Evolutionary conservation across 37 sponge, comb jelly and placozoan species (phyloP).

Genomic region (Crambe crambe): DNA sequence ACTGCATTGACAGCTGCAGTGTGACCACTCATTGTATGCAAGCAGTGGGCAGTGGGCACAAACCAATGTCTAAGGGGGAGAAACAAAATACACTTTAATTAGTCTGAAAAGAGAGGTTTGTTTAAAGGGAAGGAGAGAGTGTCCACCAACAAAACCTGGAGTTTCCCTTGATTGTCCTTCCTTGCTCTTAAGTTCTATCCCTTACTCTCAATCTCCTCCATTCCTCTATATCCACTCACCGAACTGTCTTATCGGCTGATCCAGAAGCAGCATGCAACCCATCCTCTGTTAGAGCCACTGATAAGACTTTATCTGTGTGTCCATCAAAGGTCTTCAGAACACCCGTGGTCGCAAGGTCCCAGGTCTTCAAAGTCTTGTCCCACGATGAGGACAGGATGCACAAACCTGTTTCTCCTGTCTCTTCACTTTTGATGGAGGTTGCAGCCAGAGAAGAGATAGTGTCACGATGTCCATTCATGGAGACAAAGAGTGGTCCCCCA

Average conservation of each 20-base stretch:
- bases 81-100: background rate
- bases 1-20: slow-evolving; percentile 61
- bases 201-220: too few relatives aligned
- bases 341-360: slow-evolving; percentile 61
- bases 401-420: background rate
- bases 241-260: slow-evolving; percentile 60
- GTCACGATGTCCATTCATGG: slow-evolving; percentile 74
- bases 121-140: too few relatives aligned
- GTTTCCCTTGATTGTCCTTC: too few relatives aligned
- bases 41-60: slow-evolving; percentile 22
- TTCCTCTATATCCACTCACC: too few relatives aligned
- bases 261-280: slow-evolving; percentile 67
- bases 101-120: too few relatives aligned
- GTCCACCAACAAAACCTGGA: too few relatives aligned
- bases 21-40: slow-evolving; percentile 60
- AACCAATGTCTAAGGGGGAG: slow-evolving; percentile 39
- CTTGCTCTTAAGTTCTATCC: too few relatives aligned
- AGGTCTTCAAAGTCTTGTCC: slow-evolving; percentile 69
- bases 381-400: slow-evolving; percentile 60
- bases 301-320: slow-evolving; percentile 56
- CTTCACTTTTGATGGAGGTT: background rate
- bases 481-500: slow-evolving; percentile 67
- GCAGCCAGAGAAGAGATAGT: slow-evolving; percentile 43
- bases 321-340: slow-evolving; percentile 72
- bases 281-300: slow-evolving; percentile 50